Conservation (phyloP, 2,113 vertebrate genomes). For the Eulacestoma nigropectus region DNA sequence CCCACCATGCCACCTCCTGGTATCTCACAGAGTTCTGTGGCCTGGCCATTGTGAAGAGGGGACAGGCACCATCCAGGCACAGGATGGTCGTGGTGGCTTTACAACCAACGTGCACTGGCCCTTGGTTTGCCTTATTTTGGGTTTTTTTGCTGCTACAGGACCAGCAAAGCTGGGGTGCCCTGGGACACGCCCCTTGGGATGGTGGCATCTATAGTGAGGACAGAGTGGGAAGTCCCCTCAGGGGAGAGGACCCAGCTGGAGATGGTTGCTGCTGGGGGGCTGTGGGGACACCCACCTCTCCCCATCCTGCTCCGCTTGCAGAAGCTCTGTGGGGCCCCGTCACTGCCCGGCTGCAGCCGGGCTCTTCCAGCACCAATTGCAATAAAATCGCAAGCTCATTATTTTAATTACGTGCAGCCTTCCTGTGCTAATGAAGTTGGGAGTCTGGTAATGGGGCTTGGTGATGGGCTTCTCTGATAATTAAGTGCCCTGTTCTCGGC, state of each 20-base stretch:
- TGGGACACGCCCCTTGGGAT: fast-evolving
- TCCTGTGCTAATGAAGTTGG: constrained; percentile 66
- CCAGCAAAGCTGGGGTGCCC: background rate
- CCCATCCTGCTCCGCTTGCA: background rate
- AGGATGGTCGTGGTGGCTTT: fast-evolving
- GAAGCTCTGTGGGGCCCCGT: background rate
- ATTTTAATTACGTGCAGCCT: constrained; percentile 63
- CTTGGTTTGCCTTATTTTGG: background rate
- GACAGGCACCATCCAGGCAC: background rate
- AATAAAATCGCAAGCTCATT: constrained; percentile 59
- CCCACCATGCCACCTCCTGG: fast-evolving
- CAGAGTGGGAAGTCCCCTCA: background rate
- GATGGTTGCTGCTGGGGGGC: background rate
- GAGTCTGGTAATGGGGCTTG: constrained; percentile 56
- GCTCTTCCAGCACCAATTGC: constrained; percentile 30
- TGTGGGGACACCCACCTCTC: background rate
- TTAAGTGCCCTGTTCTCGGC: background rate
- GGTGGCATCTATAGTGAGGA: background rate
- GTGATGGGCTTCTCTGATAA: constrained; percentile 46
- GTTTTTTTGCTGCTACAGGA: background rate
- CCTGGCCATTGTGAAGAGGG: fast-evolving
- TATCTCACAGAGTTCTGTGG: background rate
- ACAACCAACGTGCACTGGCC: fast-evolving
- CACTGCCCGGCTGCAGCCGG: constrained; percentile 5
- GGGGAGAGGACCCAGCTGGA: background rate